phyloP scores from a whole-genome alignment of 2,888 invertebrate genomes.

The Lissonota sp. region DNA sequence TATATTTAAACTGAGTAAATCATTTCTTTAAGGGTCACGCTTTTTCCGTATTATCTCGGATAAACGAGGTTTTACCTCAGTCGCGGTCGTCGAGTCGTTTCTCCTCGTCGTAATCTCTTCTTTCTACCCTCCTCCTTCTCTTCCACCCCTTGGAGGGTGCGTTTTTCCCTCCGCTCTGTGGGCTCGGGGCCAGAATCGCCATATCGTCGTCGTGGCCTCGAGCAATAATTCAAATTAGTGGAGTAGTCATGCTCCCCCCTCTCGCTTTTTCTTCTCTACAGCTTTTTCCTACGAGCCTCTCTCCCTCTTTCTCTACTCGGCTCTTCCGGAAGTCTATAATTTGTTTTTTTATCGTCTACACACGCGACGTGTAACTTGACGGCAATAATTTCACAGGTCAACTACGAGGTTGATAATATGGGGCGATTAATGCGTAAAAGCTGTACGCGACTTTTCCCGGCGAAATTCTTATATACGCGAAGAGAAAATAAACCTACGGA shows the following conservation, averaged over 20 bases:
- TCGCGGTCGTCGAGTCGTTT: conserved; percentile 39
- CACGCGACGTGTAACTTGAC: conserved; percentile 44
- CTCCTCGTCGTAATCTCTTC: conserved; percentile 64
- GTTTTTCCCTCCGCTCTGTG: conserved; percentile 2
- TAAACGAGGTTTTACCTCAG: too few relatives aligned
- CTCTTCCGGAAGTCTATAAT: conserved; percentile 62
- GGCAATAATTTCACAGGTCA: conserved; percentile 56
- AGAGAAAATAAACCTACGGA: not conserved
- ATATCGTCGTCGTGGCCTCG: conserved; percentile 59
- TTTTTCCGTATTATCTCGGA: too few relatives aligned
- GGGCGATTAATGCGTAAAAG: not conserved
- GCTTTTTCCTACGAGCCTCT: conserved; percentile 6
- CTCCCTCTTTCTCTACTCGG: conserved; percentile 34
- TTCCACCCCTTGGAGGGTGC: conserved; percentile 39
- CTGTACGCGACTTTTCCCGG: not conserved
- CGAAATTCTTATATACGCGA: not conserved
- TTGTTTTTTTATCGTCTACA: conserved; percentile 59
- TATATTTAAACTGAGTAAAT: too few relatives aligned
- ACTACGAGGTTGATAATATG: conserved; percentile 21
- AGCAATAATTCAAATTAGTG: conserved; percentile 69
- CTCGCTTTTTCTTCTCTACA: conserved; percentile 29
- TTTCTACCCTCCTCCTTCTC: conserved; percentile 58
- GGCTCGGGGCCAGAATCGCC: conserved; percentile 56
- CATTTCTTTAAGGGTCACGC: too few relatives aligned
- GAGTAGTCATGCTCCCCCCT: conserved; percentile 49